Conservation (phyloP, 2,888 invertebrate species). For the Leucophenga maculata region DNA sequence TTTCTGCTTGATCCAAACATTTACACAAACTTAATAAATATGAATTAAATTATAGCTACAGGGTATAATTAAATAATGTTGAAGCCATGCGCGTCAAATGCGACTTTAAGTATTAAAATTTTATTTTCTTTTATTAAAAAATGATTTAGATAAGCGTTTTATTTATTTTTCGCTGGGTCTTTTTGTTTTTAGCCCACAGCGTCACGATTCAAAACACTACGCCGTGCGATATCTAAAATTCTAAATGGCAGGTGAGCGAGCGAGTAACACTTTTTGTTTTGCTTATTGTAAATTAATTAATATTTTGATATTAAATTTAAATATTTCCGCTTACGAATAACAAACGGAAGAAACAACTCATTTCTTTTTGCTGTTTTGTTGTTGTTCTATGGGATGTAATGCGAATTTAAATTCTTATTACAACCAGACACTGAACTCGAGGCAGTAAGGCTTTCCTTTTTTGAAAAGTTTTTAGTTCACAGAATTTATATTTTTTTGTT, state of each 20-base stretch:
- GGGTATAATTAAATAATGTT: too few relatives aligned
- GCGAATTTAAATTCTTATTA: slow-evolving; percentile 5
- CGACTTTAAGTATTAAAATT: too few relatives aligned
- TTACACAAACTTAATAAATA: neutral
- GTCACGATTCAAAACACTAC: neutral
- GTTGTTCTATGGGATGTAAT: neutral
- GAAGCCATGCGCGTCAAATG: too few relatives aligned
- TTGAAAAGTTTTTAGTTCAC: too few relatives aligned
- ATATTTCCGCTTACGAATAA: slow-evolving; percentile 54
- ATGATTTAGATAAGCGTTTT: neutral
- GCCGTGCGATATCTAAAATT: neutral
- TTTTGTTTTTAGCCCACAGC: neutral
- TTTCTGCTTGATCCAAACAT: neutral
- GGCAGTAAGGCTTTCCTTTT: neutral
- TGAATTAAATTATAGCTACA: too few relatives aligned
- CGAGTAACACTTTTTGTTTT: slow-evolving; percentile 2
- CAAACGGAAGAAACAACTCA: slow-evolving; percentile 59
- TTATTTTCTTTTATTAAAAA: neutral
- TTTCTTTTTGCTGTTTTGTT: slow-evolving; percentile 40
- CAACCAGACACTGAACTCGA: slow-evolving; percentile 27
- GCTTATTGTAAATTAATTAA: neutral
- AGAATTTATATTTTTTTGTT: neutral
- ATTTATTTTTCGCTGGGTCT: neutral
- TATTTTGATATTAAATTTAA: slow-evolving; percentile 35
- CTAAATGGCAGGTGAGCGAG: neutral